phyloP scores from a whole-genome alignment of 2,113 vertebrate genomes.

The Ellobius talpinus region DNA sequence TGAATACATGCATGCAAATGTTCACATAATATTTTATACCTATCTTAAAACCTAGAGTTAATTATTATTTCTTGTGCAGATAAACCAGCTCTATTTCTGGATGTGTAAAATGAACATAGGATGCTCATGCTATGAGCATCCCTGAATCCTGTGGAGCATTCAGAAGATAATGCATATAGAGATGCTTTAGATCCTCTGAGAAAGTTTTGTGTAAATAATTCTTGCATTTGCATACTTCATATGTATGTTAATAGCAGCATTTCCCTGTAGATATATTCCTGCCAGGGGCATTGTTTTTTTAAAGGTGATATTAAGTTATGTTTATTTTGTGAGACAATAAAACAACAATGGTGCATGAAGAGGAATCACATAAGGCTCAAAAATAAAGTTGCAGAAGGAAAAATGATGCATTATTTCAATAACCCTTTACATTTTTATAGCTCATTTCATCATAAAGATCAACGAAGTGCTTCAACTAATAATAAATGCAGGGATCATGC shows the following conservation, averaged over 20 bases:
- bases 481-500: slow-evolving; percentile 57
- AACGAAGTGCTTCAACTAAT: slow-evolving; percentile 53
- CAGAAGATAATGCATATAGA: not conserved
- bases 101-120: not conserved
- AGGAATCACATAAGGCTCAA: slow-evolving; percentile 44
- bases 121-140: not conserved
- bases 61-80: slow-evolving; percentile 1
- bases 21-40: not conserved
- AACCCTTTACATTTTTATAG: slow-evolving; percentile 60
- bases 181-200: slow-evolving; percentile 45
- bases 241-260: slow-evolving; percentile 75
- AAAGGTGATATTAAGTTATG: slow-evolving; percentile 69
- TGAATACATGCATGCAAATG: not conserved
- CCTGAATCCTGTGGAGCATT: slow-evolving; percentile 7
- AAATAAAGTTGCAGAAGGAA: slow-evolving; percentile 64
- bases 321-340: slow-evolving; percentile 70
- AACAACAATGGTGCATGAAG: slow-evolving; percentile 34
- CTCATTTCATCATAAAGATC: slow-evolving; percentile 70
- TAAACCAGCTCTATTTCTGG: not conserved
- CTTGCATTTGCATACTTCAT: slow-evolving; percentile 68
- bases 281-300: slow-evolving; percentile 49
- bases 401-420: slow-evolving; percentile 66
- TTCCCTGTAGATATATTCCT: slow-evolving; percentile 62
- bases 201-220: slow-evolving; percentile 56
- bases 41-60: not conserved